phyloP scores from a whole-genome alignment of 2,888 invertebrate species.

The Caenorhabditis macrosperma region DNA sequence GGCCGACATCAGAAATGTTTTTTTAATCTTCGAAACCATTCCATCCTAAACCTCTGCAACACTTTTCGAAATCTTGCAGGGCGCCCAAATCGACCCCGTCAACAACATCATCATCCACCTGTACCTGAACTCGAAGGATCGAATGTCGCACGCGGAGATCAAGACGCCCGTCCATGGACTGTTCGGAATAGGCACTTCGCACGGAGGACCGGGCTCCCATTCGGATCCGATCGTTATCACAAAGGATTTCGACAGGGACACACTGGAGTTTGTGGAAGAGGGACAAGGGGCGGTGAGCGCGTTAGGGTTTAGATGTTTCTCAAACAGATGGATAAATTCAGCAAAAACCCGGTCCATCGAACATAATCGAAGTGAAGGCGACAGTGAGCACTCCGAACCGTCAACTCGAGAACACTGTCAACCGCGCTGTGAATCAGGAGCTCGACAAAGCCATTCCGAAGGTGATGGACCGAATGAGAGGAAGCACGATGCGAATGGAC shows the following conservation, averaged over 20 bases:
- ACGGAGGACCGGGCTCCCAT: constrained; percentile 63
- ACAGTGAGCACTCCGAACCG: constrained; percentile 66
- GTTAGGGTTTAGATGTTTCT: neutral
- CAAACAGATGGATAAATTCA: constrained; percentile 4
- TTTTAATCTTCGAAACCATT: neutral
- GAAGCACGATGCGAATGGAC: constrained; percentile 56
- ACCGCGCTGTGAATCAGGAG: constrained; percentile 64
- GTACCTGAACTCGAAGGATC: constrained; percentile 63
- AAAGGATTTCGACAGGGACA: constrained; percentile 65
- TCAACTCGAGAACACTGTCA: constrained; percentile 58
- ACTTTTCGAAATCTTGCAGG: constrained; percentile 10
- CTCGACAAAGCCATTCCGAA: constrained; percentile 69
- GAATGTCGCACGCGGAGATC: constrained; percentile 47
- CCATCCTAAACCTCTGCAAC: neutral
- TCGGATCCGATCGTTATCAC: constrained; percentile 65
- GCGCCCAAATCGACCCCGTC: constrained; percentile 50
- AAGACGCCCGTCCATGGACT: constrained; percentile 62
- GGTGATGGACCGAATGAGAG: constrained; percentile 65
- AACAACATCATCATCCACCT: constrained; percentile 67
- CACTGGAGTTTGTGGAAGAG: constrained; percentile 63
- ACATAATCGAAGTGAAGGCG: constrained; percentile 71
- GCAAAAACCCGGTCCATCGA: constrained; percentile 49
- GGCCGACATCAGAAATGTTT: constrained; percentile 44
- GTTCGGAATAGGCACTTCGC: constrained; percentile 68
- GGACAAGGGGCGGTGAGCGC: constrained; percentile 47